These are phyloP conservation scores for Brachyistius frenatus DNA, from an alignment of 2,113 vertebrate genomes.

Conservation along the genomic window DNA sequence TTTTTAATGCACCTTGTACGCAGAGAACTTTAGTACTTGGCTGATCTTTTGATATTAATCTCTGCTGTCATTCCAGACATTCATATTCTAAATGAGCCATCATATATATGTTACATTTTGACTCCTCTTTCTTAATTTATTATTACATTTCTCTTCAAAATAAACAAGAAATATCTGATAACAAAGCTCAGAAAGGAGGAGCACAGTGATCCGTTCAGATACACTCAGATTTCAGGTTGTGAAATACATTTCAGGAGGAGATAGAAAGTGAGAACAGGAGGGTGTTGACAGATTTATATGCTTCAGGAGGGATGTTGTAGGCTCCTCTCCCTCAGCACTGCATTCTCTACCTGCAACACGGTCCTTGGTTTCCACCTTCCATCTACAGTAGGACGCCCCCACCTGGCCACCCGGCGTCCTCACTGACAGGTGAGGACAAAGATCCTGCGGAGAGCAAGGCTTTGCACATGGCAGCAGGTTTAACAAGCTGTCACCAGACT, in stretches of 20 bases:
- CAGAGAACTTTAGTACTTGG: no score
- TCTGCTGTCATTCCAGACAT: no score
- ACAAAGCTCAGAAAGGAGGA: no score
- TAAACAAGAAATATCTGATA: no score
- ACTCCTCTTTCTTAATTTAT: no score
- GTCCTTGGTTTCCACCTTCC: conserved; percentile 54
- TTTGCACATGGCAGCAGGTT: conserved; percentile 67
- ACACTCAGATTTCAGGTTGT: conserved; percentile 23
- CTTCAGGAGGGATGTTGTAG: conserved; percentile 31
- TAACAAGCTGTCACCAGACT: conserved; percentile 76
- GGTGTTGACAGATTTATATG: conserved; percentile 71
- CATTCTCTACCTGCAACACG: conserved; percentile 45
- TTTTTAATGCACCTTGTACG: no score
- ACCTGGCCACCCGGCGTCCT: conserved; percentile 48
- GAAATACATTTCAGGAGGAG: conserved; percentile 35
- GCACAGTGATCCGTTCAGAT: background rate
- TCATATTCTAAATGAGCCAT: no score
- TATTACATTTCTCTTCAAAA: no score
- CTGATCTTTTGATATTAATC: no score
- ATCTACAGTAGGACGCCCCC: conserved; percentile 27
- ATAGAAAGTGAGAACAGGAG: conserved; percentile 40
- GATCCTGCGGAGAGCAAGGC: conserved; percentile 59
- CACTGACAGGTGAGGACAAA: conserved; percentile 71
- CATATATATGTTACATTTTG: no score
- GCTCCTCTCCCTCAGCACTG: conserved; percentile 9